Evolutionary conservation across 2,113 vertebrate genomes (phyloP), one percentile per base, ranked within the genome.

Genomic region (Hemicordylus capensis): DNA sequence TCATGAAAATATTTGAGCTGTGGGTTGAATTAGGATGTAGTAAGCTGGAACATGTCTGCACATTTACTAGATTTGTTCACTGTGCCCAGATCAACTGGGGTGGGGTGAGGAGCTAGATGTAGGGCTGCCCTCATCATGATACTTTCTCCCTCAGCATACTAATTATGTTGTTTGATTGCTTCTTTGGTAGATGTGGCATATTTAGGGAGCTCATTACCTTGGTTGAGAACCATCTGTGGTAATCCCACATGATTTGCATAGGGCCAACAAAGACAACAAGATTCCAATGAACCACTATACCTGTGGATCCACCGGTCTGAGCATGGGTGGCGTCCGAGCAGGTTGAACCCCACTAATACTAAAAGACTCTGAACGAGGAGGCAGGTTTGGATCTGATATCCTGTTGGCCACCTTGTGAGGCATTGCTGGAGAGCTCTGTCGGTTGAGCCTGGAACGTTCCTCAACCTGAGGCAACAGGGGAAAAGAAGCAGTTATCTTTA

Each of bases 401-500:
- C 99, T 97, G 96, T 99, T 99, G 87, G 98, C 98, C 91, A 98
- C 98, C 91, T 99, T 99, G 83, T 99, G 98, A 87, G 98, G 98
- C 96, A 99, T 98, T 4, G 97, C 97, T 3, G 98, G 98, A 1
- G 98, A 98, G 94, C 97, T 97, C 94, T 98, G 98, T 39, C 97
- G 95, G 90, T 98, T 99, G 89, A 98, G 96, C 90, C 98, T 96
- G 84, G 97, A 96, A 75, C 95, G 97, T 66, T 98, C 98, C 92
- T 97, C 98, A 92, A 98, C 98, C 98, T 99, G 93, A 0, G 5
- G 61, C 0, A 75, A 90, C 44, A 90, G 0, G 12, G 66, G 76
- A 34, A 88, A 1, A 80, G 39, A 74, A 34, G 83, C 26, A 78
- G 2, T 88, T 51, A 74, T 28, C 2, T 80, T 48, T 80, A 84